Conservation (phyloP, 1,140 invertebrate species). For the Bombus picipes region DNA sequence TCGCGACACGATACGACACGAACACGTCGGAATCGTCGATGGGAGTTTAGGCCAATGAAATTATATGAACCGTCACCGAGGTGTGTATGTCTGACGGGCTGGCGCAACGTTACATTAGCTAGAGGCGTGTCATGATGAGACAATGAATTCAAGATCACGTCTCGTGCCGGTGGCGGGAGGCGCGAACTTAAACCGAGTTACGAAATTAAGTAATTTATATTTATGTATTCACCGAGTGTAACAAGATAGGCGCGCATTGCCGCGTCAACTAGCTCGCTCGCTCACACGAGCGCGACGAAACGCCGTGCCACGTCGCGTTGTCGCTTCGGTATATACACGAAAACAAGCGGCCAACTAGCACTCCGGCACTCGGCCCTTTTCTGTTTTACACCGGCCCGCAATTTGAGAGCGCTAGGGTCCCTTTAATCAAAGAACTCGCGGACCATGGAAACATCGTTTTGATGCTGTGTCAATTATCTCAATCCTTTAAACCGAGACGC, state of each 20-base stretch:
- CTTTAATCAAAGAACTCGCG: constrained; percentile 47
- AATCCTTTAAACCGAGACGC: constrained; percentile 33
- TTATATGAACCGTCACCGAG: constrained; percentile 55
- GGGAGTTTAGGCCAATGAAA: constrained; percentile 52
- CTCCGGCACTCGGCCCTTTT: neutral
- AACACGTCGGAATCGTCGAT: constrained; percentile 18
- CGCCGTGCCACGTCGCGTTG: constrained; percentile 16
- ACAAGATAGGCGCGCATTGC: constrained; percentile 60
- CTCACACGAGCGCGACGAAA: neutral
- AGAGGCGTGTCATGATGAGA: constrained; percentile 67
- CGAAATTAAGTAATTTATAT: constrained; percentile 78
- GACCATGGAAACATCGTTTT: constrained; percentile 35
- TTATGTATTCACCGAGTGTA: constrained; percentile 75
- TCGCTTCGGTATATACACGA: constrained; percentile 7
- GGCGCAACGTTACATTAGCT: constrained; percentile 55
- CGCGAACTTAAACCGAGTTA: constrained; percentile 72
- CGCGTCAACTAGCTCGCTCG: neutral
- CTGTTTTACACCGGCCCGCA: constrained; percentile 8
- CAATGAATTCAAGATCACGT: constrained; percentile 79
- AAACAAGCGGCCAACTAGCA: constrained; percentile 11
- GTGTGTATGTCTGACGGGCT: constrained; percentile 33
- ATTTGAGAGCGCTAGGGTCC: constrained; percentile 20
- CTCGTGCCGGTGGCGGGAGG: constrained; percentile 66
- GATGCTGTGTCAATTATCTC: constrained; percentile 32
- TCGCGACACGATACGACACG: constrained; percentile 16